Percentiles rank a stretch among this genome's conserved stretches.
Evolutionary conservation across 2,888 invertebrate genomes (phyloP).

Genomic region (Halictus ligatus): DNA sequence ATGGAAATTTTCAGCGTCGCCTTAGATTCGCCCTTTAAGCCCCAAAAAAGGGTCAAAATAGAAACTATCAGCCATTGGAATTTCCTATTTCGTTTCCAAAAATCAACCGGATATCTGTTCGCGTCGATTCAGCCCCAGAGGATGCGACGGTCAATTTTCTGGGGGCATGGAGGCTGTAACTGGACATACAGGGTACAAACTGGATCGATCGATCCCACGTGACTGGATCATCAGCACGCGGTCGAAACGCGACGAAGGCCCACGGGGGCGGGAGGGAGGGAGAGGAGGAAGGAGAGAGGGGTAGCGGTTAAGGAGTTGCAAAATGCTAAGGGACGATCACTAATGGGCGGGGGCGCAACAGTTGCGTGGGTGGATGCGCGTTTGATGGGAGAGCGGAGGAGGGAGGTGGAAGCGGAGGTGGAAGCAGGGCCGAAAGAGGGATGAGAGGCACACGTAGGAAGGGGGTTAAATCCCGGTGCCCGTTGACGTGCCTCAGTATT

Average conservation of each 20-base stretch:
- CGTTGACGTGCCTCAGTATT: conserved; percentile 77
- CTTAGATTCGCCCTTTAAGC: too few species aligned
- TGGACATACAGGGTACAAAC: too few species aligned
- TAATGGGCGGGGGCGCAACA: conserved; percentile 81
- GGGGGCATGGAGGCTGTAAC: too few species aligned
- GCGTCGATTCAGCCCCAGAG: too few species aligned
- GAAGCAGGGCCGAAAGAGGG: conserved; percentile 63
- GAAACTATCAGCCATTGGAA: too few species aligned
- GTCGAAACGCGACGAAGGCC: not conserved
- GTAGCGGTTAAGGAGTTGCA: conserved; percentile 37
- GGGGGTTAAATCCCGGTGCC: conserved; percentile 73
- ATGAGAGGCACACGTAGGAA: conserved; percentile 65
- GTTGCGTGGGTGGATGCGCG: conserved; percentile 83
- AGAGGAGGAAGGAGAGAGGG: not conserved
- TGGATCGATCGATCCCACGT: conserved; percentile 60
- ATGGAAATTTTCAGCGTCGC: too few species aligned
- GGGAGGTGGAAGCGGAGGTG: conserved; percentile 59
- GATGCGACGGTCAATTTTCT: too few species aligned
- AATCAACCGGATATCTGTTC: too few species aligned
- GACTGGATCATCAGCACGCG: conserved; percentile 52
- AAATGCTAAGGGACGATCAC: conserved; percentile 68
- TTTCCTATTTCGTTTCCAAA: too few species aligned
- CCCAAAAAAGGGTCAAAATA: too few species aligned
- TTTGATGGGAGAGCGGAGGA: conserved; percentile 73
- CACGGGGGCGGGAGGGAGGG: too few species aligned